Evolutionary conservation across 1,140 invertebrate species (phyloP).

Genomic region (Calliopsis andreniformis): DNA sequence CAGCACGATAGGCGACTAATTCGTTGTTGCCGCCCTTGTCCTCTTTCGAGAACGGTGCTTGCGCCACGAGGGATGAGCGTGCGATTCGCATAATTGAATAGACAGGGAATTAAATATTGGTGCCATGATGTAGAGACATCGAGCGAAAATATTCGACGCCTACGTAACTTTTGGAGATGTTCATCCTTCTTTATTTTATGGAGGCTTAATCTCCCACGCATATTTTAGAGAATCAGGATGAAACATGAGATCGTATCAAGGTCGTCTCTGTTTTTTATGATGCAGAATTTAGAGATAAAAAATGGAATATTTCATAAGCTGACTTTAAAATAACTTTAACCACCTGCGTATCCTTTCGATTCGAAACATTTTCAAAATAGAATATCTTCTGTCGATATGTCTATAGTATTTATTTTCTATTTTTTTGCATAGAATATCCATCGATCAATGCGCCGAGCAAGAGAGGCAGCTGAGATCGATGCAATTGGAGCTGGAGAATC

Average conservation of each 20-base stretch:
- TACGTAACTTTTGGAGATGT: not conserved
- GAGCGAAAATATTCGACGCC: not conserved
- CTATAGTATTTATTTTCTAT: no score
- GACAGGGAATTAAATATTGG: slow-evolving; percentile 27
- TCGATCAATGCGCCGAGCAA: slow-evolving; percentile 74
- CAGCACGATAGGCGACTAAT: slow-evolving; percentile 43
- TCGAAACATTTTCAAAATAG: no score
- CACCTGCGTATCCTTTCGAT: no score
- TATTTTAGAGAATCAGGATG: not conserved
- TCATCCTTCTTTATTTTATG: not conserved
- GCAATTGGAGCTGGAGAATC: slow-evolving; percentile 82
- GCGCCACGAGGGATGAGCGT: slow-evolving; percentile 39
- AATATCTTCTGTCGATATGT: no score
- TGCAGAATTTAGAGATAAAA: no score
- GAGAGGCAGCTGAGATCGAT: slow-evolving; percentile 74
- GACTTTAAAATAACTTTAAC: no score
- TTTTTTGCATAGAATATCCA: slow-evolving; percentile 63
- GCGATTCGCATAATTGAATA: slow-evolving; percentile 41
- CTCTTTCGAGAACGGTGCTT: slow-evolving; percentile 51
- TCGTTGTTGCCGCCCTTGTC: slow-evolving; percentile 56
- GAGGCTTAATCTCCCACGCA: no score
- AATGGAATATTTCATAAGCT: no score
- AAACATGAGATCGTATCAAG: no score
- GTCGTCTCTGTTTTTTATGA: no score
- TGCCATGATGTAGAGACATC: not conserved